Conservation (phyloP, 2,888 invertebrate species). For the Drosophila paracracens region DNA sequence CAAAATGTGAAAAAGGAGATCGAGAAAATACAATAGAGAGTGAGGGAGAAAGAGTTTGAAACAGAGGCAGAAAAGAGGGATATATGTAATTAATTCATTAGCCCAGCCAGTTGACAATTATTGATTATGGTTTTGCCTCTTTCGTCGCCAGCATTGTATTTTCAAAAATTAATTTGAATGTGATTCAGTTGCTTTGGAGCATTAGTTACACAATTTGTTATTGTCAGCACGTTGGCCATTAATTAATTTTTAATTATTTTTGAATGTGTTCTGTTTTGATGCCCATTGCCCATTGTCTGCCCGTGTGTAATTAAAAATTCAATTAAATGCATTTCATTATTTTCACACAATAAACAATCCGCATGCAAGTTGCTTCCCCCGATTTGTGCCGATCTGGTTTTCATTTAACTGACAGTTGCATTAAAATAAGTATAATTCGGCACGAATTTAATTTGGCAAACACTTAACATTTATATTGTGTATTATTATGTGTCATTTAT, state of each 20-base stretch:
- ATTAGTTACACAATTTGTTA: constrained; percentile 65
- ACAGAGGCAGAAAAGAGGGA: neutral
- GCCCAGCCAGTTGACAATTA: constrained; percentile 78
- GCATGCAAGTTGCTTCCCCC: constrained; percentile 4
- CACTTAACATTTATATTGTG: constrained; percentile 43
- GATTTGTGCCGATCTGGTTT: constrained; percentile 39
- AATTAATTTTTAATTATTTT: constrained; percentile 74
- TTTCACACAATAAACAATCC: constrained; percentile 17
- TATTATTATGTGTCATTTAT: constrained; percentile 20
- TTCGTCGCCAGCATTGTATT: constrained; percentile 22
- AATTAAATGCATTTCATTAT: constrained; percentile 62
- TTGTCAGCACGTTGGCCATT: constrained; percentile 45
- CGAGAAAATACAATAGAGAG: neutral
- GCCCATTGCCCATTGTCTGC: constrained; percentile 47
- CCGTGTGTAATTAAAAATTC: constrained; percentile 43
- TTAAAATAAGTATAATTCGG: constrained; percentile 51
- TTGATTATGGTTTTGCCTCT: constrained; percentile 70
- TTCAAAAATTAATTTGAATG: constrained; percentile 53
- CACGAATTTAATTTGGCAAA: constrained; percentile 54
- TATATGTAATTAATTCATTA: constrained; percentile 79
- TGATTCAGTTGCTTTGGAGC: constrained; percentile 41
- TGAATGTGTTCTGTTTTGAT: constrained; percentile 68
- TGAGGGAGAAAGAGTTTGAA: neutral
- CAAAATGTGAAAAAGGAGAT: constrained; percentile 11
- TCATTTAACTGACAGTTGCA: constrained; percentile 63